Conservation (phyloP, 2,113 vertebrate species). For the Nansenia antarctica region DNA sequence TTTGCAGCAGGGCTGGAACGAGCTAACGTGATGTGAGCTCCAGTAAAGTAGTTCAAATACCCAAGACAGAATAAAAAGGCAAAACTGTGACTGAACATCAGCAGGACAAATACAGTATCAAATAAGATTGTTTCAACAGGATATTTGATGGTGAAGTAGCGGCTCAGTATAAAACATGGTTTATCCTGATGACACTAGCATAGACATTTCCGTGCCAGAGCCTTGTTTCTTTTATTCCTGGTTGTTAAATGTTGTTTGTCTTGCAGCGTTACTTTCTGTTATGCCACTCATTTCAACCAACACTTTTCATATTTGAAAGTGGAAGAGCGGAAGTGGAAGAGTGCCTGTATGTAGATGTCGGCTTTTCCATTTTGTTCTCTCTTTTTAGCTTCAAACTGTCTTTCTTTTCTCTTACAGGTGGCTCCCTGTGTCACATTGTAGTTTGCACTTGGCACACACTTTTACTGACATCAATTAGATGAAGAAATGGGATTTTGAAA, state of each 20-base stretch:
- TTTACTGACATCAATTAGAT: not conserved
- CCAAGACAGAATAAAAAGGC: not conserved
- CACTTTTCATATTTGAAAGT: too few relatives aligned
- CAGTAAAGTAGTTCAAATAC: not conserved
- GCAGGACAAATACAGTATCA: not conserved
- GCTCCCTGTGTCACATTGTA: not conserved
- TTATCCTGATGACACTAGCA: not conserved
- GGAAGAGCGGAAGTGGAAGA: too few relatives aligned
- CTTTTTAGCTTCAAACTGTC: slow-evolving; percentile 43
- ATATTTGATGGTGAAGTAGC: not conserved
- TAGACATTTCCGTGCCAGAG: not conserved
- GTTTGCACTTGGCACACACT: not conserved
- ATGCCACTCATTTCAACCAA: slow-evolving; percentile 48
- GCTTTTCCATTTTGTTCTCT: too few relatives aligned
- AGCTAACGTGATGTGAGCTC: not conserved
- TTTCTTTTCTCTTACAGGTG: slow-evolving; percentile 26
- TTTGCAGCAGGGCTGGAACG: not conserved
- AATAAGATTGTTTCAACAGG: not conserved
- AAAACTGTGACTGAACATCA: not conserved
- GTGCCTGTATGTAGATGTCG: too few relatives aligned
- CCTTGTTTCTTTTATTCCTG: slow-evolving; percentile 32
- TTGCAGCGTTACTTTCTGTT: slow-evolving; percentile 32
- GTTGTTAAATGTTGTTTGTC: slow-evolving; percentile 32
- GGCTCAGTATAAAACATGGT: not conserved
- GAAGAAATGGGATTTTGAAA: too few relatives aligned